Conservation (phyloP, 1,140 invertebrate species). For the Drosophila punjabiensis region DNA sequence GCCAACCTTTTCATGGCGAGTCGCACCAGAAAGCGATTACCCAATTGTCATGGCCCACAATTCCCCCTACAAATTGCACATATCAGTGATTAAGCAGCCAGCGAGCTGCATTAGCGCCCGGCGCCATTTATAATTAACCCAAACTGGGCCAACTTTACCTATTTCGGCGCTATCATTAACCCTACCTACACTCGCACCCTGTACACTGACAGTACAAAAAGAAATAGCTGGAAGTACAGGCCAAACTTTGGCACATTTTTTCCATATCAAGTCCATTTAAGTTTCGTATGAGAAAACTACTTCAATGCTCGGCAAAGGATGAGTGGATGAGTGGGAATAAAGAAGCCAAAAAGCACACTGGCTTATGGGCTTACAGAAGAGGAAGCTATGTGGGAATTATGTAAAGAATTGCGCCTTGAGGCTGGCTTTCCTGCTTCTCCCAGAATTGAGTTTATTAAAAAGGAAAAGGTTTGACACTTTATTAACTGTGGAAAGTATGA, state of each 20-base stretch:
- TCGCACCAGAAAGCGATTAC: conserved; percentile 62
- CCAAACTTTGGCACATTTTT: conserved; percentile 47
- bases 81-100: conserved; percentile 47
- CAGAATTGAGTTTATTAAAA: conserved; percentile 13
- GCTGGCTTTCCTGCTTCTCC: neutral
- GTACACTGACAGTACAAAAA: neutral
- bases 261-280: conserved; percentile 32
- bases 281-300: conserved; percentile 39
- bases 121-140: conserved; percentile 57
- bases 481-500: neutral
- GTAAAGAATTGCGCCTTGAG: conserved; percentile 16
- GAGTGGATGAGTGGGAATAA: conserved; percentile 14
- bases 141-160: conserved; percentile 37
- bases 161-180: conserved; percentile 39
- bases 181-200: neutral
- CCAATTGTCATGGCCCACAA: conserved; percentile 39
- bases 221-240: conserved; percentile 19
- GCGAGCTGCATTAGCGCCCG: conserved; percentile 20
- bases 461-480: neutral
- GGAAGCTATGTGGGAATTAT: conserved; percentile 6
- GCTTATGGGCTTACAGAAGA: conserved; percentile 13
- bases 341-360: conserved; percentile 17
- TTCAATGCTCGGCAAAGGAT: conserved; percentile 9
- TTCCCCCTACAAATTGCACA: conserved; percentile 38
- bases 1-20: conserved; percentile 55